A percentile compares a stretch with the other conserved stretches of the same genome.
Evolutionary conservation across 2,113 vertebrate species (phyloP).

Genomic region (Zapornia atra): DNA sequence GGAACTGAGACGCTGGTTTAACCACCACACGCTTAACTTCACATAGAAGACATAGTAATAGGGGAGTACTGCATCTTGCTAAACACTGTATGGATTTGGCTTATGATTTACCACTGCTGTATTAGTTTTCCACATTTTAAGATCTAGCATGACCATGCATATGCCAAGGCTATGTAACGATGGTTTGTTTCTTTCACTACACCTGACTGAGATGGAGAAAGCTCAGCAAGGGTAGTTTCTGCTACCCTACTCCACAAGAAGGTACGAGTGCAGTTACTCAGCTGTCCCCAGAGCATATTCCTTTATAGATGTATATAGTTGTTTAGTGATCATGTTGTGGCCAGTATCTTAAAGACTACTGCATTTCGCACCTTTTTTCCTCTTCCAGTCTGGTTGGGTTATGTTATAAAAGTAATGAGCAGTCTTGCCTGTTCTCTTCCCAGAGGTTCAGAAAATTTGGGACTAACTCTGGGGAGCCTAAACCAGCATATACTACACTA

Average conservation of each 20-base stretch:
- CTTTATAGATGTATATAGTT: conserved; percentile 47
- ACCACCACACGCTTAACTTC: not conserved
- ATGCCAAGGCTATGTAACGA: not conserved
- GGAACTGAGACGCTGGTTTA: conserved; percentile 60
- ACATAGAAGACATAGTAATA: conserved; percentile 7
- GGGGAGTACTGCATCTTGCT: conserved; percentile 52
- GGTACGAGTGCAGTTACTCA: not conserved
- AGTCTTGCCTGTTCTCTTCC: not conserved
- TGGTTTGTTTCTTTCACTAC: conserved; percentile 17
- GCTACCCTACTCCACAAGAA: not conserved
- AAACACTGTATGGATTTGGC: conserved; percentile 67
- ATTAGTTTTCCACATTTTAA: conserved; percentile 69
- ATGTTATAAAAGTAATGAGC: not conserved
- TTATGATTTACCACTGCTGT: conserved; percentile 81
- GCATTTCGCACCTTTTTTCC: conserved; percentile 61
- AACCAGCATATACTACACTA: not conserved
- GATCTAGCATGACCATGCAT: conserved; percentile 27
- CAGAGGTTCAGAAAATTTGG: not conserved
- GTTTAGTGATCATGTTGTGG: conserved; percentile 52
- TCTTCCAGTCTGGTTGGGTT: conserved; percentile 5
- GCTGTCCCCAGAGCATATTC: not conserved
- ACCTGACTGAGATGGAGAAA: not conserved
- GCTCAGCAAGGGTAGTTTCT: not conserved
- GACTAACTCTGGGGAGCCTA: not conserved
- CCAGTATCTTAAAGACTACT: conserved; percentile 66